Evolutionary conservation across 2,113 vertebrate species (phyloP).

Genomic region (Corythoichthys haematopterus): DNA sequence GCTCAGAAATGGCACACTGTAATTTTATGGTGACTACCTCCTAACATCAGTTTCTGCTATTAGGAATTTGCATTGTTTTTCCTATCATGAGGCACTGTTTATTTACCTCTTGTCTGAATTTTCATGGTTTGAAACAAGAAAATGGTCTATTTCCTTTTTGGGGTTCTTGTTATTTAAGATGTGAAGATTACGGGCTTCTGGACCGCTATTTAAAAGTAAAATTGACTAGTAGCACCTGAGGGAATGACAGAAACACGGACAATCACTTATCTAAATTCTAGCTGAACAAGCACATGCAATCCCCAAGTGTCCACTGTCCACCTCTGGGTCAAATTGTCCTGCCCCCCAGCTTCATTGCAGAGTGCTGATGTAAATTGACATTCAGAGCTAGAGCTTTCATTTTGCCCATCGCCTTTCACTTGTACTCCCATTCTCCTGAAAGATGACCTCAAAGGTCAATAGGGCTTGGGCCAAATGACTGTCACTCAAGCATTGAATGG

Average conservation of each 20-base stretch:
- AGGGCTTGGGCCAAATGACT: background rate
- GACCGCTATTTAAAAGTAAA: conserved; percentile 13
- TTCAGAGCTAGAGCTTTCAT: background rate
- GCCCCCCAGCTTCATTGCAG: background rate
- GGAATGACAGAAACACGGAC: conserved; percentile 28
- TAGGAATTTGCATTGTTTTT: background rate
- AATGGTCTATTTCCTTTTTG: background rate
- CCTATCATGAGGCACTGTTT: background rate
- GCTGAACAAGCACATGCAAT: conserved; percentile 10
- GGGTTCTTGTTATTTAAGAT: conserved; percentile 1
- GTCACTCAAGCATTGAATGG: conserved; percentile 7
- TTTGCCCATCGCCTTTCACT: background rate
- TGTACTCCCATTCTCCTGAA: background rate
- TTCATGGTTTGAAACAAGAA: background rate
- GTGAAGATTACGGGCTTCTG: conserved; percentile 12
- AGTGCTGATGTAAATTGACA: no score
- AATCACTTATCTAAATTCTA: conserved; percentile 25
- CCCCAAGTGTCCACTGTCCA: conserved; percentile 3
- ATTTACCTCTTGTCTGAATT: background rate
- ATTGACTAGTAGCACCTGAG: conserved; percentile 1
- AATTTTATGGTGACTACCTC: conserved; percentile 9
- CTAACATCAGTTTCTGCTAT: background rate
- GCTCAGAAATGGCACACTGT: background rate
- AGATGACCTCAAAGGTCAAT: background rate
- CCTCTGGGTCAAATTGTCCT: conserved; percentile 9